Evolutionary conservation across 2,797 vertebrate genomes (phyloP).

Genomic region (Tauraco hartlaubi): DNA sequence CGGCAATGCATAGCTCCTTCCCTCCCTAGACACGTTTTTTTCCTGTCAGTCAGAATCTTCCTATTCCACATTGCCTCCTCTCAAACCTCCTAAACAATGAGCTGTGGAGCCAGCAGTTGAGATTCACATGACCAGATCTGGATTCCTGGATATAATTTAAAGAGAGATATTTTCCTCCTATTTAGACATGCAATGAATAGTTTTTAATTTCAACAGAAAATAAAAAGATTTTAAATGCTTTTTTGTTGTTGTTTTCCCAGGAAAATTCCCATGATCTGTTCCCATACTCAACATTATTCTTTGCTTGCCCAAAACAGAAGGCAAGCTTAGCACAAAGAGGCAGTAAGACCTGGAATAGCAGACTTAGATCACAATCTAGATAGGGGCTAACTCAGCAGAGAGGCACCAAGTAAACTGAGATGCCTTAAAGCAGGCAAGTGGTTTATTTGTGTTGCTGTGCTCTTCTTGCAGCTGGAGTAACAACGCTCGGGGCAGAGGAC

Average conservation of each 20-base stretch:
- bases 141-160: background rate
- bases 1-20: fast-evolving
- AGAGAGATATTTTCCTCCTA: background rate
- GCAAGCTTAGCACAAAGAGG: background rate
- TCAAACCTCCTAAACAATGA: background rate
- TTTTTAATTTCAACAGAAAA: background rate
- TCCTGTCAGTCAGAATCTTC: background rate
- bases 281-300: background rate
- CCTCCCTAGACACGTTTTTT: background rate
- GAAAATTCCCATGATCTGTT: background rate
- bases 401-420: background rate
- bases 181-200: background rate
- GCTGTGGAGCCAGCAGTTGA: background rate
- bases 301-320: background rate
- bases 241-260: background rate
- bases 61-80: background rate
- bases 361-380: background rate
- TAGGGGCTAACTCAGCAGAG: background rate
- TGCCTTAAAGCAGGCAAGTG: background rate
- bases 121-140: background rate
- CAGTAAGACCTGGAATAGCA: background rate
- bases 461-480: background rate
- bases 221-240: fast-evolving
- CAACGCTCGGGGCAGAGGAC: background rate
- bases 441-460: background rate